Conservation (phyloP, 2,797 vertebrate species). For the Mormyrops attenuatus region DNA sequence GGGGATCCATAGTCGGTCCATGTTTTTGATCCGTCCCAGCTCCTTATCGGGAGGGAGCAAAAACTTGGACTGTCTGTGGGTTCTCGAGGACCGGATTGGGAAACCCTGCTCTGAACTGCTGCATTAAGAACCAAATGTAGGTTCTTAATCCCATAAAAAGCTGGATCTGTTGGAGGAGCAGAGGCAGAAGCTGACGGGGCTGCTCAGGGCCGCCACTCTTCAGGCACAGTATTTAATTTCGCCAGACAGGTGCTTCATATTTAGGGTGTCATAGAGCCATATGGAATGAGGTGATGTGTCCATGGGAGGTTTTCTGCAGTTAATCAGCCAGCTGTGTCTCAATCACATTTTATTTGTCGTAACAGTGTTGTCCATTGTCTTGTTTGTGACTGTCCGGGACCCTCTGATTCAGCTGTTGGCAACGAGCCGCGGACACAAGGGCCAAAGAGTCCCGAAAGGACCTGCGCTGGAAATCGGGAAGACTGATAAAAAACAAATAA, state of each 20-base stretch:
- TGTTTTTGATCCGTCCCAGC: neutral
- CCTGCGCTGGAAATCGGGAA: neutral
- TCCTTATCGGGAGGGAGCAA: neutral
- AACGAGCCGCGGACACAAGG: neutral
- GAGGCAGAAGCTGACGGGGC: neutral
- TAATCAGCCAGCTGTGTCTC: slow-evolving; percentile 25
- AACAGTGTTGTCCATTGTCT: slow-evolving; percentile 7
- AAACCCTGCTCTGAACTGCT: neutral
- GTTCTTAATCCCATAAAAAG: neutral
- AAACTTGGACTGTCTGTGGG: neutral
- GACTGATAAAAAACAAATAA: neutral
- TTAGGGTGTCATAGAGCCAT: neutral
- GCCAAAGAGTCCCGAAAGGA: neutral
- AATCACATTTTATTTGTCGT: slow-evolving; percentile 7
- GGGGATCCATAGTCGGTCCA: neutral
- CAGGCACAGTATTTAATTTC: neutral
- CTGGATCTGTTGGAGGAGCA: slow-evolving; percentile 11
- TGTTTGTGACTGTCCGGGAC: slow-evolving; percentile 12
- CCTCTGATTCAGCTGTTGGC: slow-evolving; percentile 18
- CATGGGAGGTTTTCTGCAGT: neutral
- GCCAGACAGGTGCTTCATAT: slow-evolving; percentile 23
- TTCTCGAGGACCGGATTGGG: neutral
- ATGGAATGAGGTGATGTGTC: neutral
- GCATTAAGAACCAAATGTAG: neutral
- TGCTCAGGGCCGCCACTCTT: neutral